Evolutionary conservation across 2,797 vertebrate genomes (phyloP).

Genomic region (Hirundo rustica): DNA sequence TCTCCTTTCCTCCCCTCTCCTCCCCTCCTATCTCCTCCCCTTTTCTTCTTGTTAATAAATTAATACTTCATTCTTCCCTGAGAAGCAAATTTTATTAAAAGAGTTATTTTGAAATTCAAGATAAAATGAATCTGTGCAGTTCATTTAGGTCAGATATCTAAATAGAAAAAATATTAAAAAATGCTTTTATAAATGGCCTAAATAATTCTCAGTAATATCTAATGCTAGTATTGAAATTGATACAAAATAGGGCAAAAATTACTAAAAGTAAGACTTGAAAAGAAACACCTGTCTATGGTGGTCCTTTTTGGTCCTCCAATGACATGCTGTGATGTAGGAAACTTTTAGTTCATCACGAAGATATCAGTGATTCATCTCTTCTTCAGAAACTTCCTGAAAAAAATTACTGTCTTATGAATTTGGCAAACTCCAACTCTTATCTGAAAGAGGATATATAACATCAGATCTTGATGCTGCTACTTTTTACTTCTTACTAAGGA

Average conservation of each 20-base stretch:
- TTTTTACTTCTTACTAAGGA: neutral
- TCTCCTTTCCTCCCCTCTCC: neutral
- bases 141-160: neutral
- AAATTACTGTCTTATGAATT: neutral
- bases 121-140: neutral
- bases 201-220: neutral
- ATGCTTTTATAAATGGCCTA: neutral
- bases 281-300: neutral
- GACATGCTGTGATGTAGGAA: neutral
- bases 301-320: neutral
- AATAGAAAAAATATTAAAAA: neutral
- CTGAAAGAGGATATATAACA: neutral
- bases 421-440: neutral
- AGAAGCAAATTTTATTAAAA: neutral
- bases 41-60: neutral
- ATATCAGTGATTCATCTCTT: neutral
- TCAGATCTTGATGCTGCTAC: neutral
- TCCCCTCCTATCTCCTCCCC: neutral
- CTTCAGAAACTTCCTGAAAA: neutral
- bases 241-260: neutral
- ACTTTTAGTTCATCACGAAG: neutral
- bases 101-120: neutral
- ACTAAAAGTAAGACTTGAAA: neutral
- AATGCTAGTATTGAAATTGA: neutral
- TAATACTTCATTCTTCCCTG: neutral